Conservation (phyloP, 2,888 invertebrate genomes). For the Pachydiplax longipennis region DNA sequence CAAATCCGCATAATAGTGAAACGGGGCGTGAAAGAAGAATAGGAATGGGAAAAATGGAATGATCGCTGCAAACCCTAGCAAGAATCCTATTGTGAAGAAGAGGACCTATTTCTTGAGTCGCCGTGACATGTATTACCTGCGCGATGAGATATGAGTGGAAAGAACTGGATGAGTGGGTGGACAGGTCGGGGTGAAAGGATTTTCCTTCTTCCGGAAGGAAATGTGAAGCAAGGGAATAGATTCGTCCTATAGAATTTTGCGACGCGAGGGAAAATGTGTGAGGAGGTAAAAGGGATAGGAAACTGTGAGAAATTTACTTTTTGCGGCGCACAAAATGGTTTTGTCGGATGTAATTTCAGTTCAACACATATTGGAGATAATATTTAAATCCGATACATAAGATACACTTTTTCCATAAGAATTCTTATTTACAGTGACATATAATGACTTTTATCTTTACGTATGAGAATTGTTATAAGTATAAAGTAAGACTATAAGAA, state of each 20-base stretch:
- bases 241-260: background rate
- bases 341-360: no score
- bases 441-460: no score
- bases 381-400: no score
- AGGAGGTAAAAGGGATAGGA: background rate
- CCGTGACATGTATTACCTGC: conserved; percentile 12
- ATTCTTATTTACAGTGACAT: no score
- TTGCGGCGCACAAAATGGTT: no score
- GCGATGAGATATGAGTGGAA: conserved; percentile 34
- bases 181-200: background rate
- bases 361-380: no score
- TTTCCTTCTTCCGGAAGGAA: background rate
- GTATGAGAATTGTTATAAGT: no score
- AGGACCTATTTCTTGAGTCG: conserved; percentile 1
- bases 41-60: background rate
- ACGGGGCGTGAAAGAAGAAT: background rate
- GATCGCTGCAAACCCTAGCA: background rate
- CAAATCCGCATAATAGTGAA: background rate
- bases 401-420: no score
- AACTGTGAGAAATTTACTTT: no score
- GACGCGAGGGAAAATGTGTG: background rate
- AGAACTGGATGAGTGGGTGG: background rate
- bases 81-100: background rate
- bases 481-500: no score
- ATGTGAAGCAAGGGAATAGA: background rate